Evolutionary conservation across 2,113 vertebrate species (phyloP).

Genomic region (Procapra przewalskii): DNA sequence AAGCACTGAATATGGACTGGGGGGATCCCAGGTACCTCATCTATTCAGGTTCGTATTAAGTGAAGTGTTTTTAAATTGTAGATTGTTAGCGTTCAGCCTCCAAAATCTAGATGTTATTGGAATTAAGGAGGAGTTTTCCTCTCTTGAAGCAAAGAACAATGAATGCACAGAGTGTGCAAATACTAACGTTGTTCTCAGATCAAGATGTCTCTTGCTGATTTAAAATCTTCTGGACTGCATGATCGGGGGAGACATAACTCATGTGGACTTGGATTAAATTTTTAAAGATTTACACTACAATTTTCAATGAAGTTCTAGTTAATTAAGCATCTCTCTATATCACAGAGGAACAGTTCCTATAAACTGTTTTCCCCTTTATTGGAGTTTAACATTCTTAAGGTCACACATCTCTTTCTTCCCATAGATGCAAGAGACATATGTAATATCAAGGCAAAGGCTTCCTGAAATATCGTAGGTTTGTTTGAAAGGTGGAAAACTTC

Average conservation of each 20-base stretch:
- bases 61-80: conserved; percentile 67
- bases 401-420: not conserved
- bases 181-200: conserved; percentile 33
- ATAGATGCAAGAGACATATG: not conserved
- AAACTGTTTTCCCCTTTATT: conserved; percentile 20
- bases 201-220: conserved; percentile 64
- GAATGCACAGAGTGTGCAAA: conserved; percentile 41
- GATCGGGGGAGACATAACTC: conserved; percentile 66
- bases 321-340: conserved; percentile 73
- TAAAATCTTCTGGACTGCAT: conserved; percentile 70
- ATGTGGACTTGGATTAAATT: conserved; percentile 66
- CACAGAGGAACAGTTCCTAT: conserved; percentile 45
- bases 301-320: conserved; percentile 74
- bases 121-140: conserved; percentile 18
- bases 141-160: conserved; percentile 50
- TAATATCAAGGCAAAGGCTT: not conserved
- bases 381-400: conserved; percentile 45
- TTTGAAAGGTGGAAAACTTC: not conserved
- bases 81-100: conserved; percentile 62
- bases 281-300: conserved; percentile 71
- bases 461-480: not conserved
- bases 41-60: conserved; percentile 50
- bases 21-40: conserved; percentile 49
- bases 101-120: conserved; percentile 67
- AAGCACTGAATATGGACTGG: not conserved